phyloP scores from a whole-genome alignment of 2,888 invertebrate genomes.

The Therioaphis trifolii region DNA sequence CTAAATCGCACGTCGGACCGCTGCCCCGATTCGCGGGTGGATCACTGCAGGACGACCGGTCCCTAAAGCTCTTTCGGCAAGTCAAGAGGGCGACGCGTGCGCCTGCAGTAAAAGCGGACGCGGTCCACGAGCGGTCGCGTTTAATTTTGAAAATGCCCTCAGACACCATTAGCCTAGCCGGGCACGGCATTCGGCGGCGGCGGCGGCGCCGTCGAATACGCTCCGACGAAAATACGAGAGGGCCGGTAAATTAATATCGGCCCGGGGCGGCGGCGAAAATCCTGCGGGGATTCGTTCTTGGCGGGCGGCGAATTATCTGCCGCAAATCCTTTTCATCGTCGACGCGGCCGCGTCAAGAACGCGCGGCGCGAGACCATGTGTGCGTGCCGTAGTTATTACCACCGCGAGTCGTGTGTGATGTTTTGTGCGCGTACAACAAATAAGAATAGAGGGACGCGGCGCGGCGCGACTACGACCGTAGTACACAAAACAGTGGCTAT shows the following conservation, averaged over 20 bases:
- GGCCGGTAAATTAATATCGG: slow-evolving; percentile 46
- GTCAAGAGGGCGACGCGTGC: no score
- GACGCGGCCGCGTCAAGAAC: background rate
- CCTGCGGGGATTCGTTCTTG: slow-evolving; percentile 25
- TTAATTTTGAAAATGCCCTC: background rate
- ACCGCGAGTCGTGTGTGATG: background rate
- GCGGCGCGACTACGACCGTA: no score
- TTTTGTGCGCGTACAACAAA: no score
- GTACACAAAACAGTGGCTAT: background rate
- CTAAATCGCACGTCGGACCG: no score
- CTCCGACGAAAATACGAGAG: no score
- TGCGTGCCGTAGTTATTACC: background rate
- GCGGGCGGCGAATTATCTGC: slow-evolving; percentile 8
- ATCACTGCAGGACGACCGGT: no score
- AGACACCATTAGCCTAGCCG: background rate
- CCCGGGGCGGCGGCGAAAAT: background rate
- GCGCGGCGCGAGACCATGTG: background rate
- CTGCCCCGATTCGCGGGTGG: no score
- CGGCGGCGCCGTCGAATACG: no score
- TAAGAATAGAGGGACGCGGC: background rate
- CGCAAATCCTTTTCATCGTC: slow-evolving; percentile 37
- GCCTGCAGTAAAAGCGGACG: no score
- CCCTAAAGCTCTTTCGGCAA: no score
- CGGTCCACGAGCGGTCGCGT: background rate
- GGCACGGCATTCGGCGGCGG: no score